These are phyloP conservation scores for Montipora cactus DNA, from an alignment of 64 coral and sea anemone species.

Conservation along the genomic window DNA sequence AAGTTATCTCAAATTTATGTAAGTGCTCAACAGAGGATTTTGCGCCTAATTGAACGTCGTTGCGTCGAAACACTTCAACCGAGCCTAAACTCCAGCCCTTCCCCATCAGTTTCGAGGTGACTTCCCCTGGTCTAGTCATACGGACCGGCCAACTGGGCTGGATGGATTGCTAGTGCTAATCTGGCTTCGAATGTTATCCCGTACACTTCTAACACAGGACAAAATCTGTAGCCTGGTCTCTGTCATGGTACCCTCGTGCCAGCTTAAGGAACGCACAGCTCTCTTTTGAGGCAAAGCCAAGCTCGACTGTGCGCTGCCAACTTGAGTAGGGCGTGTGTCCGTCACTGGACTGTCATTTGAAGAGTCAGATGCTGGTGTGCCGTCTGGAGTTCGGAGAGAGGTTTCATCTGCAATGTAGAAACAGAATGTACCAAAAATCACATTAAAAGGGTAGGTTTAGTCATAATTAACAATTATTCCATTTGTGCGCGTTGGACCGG, in stretches of 20 bases:
- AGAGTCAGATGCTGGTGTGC: conserved; percentile 21
- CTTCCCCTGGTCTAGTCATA: conserved; percentile 8
- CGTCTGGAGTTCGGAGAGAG: background rate
- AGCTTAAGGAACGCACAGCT: background rate
- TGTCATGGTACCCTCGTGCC: conserved; percentile 16
- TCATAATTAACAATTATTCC: no score
- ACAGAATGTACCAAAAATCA: background rate
- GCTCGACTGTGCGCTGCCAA: background rate
- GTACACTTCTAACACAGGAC: conserved; percentile 20
- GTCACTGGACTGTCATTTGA: conserved; percentile 13
- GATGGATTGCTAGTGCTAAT: conserved; percentile 31
- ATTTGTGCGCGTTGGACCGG: no score
- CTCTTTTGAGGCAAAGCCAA: conserved; percentile 16
- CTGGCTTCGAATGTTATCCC: conserved; percentile 37
- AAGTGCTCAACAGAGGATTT: no score
- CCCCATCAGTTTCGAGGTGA: background rate
- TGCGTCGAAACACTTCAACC: no score
- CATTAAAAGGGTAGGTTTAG: no score
- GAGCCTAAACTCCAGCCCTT: background rate
- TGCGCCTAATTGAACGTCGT: no score
- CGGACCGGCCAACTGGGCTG: conserved; percentile 22
- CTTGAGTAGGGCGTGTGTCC: background rate
- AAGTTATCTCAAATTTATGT: no score
- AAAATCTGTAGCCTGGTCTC: conserved; percentile 26
- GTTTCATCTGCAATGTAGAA: conserved; percentile 16